Evolutionary conservation across 2,888 invertebrate species (phyloP), one percentile per base, ranked within the genome.

Genomic region (Cataglyphis livida): DNA sequence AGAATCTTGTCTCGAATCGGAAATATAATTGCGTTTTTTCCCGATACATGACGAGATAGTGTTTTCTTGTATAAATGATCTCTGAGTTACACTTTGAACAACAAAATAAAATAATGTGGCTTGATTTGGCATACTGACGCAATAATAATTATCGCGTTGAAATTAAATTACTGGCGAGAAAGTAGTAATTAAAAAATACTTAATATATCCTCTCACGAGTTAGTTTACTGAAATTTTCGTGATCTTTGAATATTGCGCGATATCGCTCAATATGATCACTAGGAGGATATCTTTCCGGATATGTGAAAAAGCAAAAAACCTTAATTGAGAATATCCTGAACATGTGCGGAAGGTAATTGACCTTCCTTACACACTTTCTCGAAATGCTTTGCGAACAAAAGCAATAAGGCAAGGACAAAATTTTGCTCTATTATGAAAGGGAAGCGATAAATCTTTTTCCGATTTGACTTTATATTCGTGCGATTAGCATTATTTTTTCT

Each of bases 111-210:
- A 25, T 9, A 35, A 51, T 35, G 35, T 51, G 21, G 3, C 4
- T 51, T 10, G 38, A 68, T 25, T 28, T 7, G 1, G 21, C 41
- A 59, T 64, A 10, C 12, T 21, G 12, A n/a, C 12, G 12, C 9
- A 1, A 9, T 25, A 61, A 70, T 6, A 21, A 21, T 65, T 38
- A 81, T 81, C 38, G 32, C 5, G 4, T 32, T 41, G 66, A 64
- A 61, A 61, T 74, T 84, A 48, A 68, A 51, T 59, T 35, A 28
- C 0, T 35, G 4, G 12, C 54, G 21, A 59, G 68, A 59, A 21
- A 12, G 21, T 61, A 12, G 21, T 32, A 75, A 84, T 82, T 84
- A 82, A 70, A 84, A 76, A 59, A 38, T 35, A n/a, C 32, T 65
- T 73, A 64, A 25, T 18, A 57, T 64, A 68, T 61, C 44, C 12